Percentiles rank a stretch among this genome's conserved stretches.
These are phyloP conservation scores for Chauna torquata DNA, from an alignment of 2,113 vertebrate species.

Conservation along the genomic window DNA sequence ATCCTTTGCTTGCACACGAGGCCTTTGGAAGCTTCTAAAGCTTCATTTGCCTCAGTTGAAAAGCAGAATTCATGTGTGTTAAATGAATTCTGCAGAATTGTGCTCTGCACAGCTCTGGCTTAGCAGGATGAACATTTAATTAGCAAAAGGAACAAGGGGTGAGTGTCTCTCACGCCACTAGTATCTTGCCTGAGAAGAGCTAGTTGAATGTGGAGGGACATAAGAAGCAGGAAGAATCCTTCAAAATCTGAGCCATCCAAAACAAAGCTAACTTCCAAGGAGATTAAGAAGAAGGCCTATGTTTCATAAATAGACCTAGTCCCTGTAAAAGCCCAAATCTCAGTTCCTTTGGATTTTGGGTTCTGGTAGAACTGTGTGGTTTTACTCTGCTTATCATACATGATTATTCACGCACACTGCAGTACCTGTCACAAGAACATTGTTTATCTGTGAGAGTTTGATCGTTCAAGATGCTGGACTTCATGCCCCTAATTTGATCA, in stretches of 20 bases:
- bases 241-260: background rate
- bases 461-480: background rate
- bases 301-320: background rate
- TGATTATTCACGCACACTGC: background rate
- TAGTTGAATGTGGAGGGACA: background rate
- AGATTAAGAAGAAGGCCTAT: background rate
- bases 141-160: background rate
- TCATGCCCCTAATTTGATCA: background rate
- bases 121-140: background rate
- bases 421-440: background rate
- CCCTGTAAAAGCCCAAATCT: background rate
- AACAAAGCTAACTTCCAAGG: background rate
- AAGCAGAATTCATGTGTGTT: background rate
- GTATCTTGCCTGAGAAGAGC: background rate
- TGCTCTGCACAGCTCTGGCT: background rate
- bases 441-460: background rate
- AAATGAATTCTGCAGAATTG: background rate
- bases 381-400: background rate
- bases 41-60: background rate
- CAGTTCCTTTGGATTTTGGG: background rate
- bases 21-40: background rate
- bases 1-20: background rate
- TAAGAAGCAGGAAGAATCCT: background rate
- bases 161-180: background rate
- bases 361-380: background rate